Percentiles rank a stretch among this genome's conserved stretches.
Conservation (phyloP, 2,888 invertebrate species). For the Prenolepis imparis region DNA sequence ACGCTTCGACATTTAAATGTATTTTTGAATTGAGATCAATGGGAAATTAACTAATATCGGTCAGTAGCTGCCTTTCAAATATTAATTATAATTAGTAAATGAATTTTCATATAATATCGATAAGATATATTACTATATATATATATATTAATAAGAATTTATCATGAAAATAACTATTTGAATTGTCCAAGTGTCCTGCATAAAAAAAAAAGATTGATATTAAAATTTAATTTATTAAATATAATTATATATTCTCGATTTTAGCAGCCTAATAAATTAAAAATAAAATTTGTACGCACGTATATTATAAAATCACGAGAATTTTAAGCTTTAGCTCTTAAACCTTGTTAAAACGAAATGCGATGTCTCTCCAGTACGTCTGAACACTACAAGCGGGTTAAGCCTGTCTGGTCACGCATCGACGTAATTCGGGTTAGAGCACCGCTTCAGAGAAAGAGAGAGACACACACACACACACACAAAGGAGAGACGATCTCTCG, state of each 20-base stretch:
- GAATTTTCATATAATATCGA: background rate
- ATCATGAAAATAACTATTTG: background rate
- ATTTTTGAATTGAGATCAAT: background rate
- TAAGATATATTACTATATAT: background rate
- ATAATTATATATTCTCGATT: background rate
- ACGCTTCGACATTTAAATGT: background rate
- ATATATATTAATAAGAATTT: background rate
- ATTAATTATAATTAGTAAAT: background rate
- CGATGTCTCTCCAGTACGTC: background rate
- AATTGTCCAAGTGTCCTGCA: background rate
- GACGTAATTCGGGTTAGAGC: constrained; percentile 41
- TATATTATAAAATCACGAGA: background rate
- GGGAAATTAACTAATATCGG: background rate
- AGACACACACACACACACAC: no score
- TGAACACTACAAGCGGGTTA: background rate
- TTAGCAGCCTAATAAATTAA: background rate
- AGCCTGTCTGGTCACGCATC: constrained; percentile 16
- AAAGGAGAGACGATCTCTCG: constrained; percentile 20
- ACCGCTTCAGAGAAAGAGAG: background rate
- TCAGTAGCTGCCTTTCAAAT: background rate
- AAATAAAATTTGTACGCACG: background rate
- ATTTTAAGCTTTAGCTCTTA: background rate
- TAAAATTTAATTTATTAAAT: background rate
- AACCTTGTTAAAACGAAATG: constrained; percentile 21
- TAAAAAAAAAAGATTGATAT: background rate